A percentile compares a stretch with the other conserved stretches of the same genome.
Evolutionary conservation across 23 tunicate species (phyloP).

Genomic region (Halocynthia aurantium): DNA sequence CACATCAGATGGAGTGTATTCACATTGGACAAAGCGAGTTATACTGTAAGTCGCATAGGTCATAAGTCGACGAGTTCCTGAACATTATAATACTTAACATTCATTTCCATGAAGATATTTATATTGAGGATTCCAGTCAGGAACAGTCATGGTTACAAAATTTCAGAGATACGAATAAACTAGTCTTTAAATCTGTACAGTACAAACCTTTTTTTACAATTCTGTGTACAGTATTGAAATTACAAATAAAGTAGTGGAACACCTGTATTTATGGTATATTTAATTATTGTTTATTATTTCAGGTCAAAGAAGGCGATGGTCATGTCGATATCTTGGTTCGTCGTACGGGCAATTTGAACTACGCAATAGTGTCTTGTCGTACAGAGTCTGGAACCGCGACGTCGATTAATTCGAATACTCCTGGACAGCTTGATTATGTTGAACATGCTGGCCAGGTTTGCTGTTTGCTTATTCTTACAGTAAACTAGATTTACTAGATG

Average conservation of each 20-base stretch:
- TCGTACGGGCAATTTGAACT: conserved; percentile 89
- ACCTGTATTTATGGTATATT: neutral
- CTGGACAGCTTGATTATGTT: conserved; percentile 44
- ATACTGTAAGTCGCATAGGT: conserved; percentile 34
- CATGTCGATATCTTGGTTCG: conserved; percentile 51
- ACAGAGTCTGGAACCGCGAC: conserved; percentile 76
- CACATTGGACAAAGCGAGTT: conserved; percentile 53
- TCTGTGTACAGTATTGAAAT: too few species aligned
- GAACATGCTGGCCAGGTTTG: conserved; percentile 77
- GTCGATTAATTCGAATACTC: conserved; percentile 10
- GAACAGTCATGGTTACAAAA: too few species aligned
- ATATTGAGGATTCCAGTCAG: too few species aligned
- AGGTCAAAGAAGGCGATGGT: conserved; percentile 79
- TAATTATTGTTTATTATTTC: neutral
- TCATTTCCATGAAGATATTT: too few species aligned
- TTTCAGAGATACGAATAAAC: too few species aligned
- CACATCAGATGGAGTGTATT: conserved; percentile 91
- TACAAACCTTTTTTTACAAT: too few species aligned
- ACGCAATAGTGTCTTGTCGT: conserved; percentile 93
- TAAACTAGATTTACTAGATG: too few species aligned
- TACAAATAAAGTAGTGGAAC: too few species aligned
- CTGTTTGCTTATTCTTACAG: neutral
- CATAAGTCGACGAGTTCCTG: too few species aligned
- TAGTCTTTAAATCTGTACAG: too few species aligned
- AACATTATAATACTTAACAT: too few species aligned